These are phyloP conservation scores for Stigmatopora argus DNA, from an alignment of 2,113 vertebrate species.

Conservation along the genomic window DNA sequence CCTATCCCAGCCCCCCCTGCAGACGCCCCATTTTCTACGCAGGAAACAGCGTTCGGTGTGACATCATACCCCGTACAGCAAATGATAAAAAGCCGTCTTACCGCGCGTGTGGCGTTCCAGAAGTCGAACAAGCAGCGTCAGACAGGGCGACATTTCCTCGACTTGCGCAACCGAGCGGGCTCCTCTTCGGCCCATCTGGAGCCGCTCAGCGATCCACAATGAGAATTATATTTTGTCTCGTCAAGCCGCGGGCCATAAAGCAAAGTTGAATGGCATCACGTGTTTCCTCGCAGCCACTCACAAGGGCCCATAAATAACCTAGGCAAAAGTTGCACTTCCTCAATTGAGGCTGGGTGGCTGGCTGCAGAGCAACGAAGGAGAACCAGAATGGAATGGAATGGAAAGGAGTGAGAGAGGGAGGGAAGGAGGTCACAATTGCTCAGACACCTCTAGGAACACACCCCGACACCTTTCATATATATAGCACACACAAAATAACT, in stretches of 20 bases:
- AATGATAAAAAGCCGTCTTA: conserved; percentile 75
- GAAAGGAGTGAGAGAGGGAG: background rate
- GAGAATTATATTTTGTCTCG: conserved; percentile 99
- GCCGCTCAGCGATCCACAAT: conserved; percentile 99
- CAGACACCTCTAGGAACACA: background rate
- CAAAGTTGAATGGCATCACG: conserved; percentile 99
- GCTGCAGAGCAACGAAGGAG: conserved; percentile 49
- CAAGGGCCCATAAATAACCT: conserved; percentile 97
- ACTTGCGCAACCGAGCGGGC: conserved; percentile 60
- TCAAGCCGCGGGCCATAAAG: conserved; percentile 99
- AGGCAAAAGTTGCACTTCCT: conserved; percentile 84
- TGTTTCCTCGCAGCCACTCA: conserved; percentile 96
- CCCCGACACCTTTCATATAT: background rate
- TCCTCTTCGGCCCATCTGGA: conserved; percentile 92
- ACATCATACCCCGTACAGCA: conserved; percentile 64
- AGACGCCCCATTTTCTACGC: conserved; percentile 36
- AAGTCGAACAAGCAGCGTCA: conserved; percentile 46
- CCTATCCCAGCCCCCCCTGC: conserved; percentile 17
- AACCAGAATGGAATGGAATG: background rate
- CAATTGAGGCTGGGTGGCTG: conserved; percentile 71
- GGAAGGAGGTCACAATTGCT: conserved; percentile 1
- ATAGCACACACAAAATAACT: background rate
- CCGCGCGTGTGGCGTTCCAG: conserved; percentile 66
- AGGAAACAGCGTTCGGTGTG: conserved; percentile 47
- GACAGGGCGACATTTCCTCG: background rate